A percentile compares a stretch with the other conserved stretches of the same genome.
Evolutionary conservation across 2,888 invertebrate species (phyloP).

Genomic region (Pharmacophagus antenor): DNA sequence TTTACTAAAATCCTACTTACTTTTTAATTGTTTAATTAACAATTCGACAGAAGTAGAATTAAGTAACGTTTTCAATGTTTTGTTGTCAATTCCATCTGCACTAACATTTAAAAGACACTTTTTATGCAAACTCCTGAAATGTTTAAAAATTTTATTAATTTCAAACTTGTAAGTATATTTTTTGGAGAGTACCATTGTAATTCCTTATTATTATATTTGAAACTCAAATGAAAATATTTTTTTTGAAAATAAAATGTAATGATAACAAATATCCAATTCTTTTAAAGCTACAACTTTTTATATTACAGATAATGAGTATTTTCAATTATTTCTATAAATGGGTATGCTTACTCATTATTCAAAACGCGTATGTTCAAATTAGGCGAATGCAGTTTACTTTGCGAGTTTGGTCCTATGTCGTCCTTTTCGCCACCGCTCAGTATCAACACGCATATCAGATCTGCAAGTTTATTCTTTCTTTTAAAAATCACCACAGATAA

Average conservation of each 20-base stretch:
- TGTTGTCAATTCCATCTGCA: background rate
- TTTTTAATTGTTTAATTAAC: constrained; percentile 8
- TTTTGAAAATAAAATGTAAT: no score
- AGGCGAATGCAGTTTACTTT: constrained; percentile 58
- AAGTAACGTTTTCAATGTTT: constrained; percentile 7
- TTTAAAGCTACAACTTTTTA: no score
- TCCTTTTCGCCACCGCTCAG: constrained; percentile 69
- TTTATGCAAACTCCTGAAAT: constrained; percentile 25
- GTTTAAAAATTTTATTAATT: constrained; percentile 1
- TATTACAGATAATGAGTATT: no score
- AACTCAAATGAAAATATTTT: no score
- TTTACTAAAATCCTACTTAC: constrained; percentile 10
- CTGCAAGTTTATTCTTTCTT: constrained; percentile 50
- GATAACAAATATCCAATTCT: no score
- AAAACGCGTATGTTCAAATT: constrained; percentile 62
- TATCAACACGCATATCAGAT: constrained; percentile 67
- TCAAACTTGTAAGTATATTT: no score
- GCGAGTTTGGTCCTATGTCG: constrained; percentile 56
- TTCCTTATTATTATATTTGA: no score
- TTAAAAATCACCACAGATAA: constrained; percentile 7
- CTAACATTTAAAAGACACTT: constrained; percentile 15
- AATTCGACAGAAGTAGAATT: constrained; percentile 5
- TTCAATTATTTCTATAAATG: background rate
- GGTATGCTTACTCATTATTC: constrained; percentile 60
- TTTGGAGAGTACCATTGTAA: no score